These are phyloP conservation scores for Sus scrofa DNA, from an alignment of 2,113 vertebrate genomes.

Conservation along the genomic window T2T-Sscrofa CM000824.6:124026501-124027000, in stretches of 20 bases:
- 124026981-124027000: not conserved
- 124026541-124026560: not conserved
- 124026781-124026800: not conserved
- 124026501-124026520: slow-evolving; percentile 48
- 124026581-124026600: not conserved
- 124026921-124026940: not conserved
- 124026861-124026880: not conserved
- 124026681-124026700: not conserved
- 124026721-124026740: slow-evolving; percentile 15
- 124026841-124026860: not conserved
- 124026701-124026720: slow-evolving; percentile 28
- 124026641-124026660: slow-evolving; percentile 16
- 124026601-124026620: not conserved
- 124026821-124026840: not conserved
- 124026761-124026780: not conserved
- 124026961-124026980: not conserved
- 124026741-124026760: slow-evolving; percentile 34
- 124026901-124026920: not conserved
- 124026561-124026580: not conserved
- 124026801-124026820: slow-evolving; percentile 55
- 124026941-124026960: not conserved
- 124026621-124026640: not conserved
- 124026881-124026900: not conserved
- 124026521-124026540: not conserved
- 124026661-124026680: slow-evolving; percentile 55